Evolutionary conservation across 2,888 invertebrate genomes (phyloP).

Genomic region (Pseudoips prasinana): DNA sequence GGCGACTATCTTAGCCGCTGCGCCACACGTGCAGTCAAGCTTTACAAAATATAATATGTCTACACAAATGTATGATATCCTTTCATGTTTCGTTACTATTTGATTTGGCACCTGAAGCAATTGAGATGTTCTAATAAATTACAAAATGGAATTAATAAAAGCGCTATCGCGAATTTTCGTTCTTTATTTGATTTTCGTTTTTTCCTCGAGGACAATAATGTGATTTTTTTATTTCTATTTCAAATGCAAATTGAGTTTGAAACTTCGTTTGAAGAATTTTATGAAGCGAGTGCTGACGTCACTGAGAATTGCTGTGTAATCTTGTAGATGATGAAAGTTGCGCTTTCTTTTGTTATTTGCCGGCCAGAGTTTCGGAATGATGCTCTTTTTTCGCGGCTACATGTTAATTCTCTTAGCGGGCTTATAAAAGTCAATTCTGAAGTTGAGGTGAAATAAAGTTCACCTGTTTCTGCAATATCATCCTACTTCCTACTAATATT

Average conservation of each 20-base stretch:
- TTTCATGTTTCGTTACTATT: no score
- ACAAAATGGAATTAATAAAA: constrained; percentile 38
- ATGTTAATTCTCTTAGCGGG: no score
- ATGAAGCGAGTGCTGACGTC: constrained; percentile 36
- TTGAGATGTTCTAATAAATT: constrained; percentile 26
- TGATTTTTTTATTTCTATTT: constrained; percentile 54
- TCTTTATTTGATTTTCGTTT: constrained; percentile 39
- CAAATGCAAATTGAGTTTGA: constrained; percentile 62
- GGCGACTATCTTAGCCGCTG: no score
- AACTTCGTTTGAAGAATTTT: constrained; percentile 57
- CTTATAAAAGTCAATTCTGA: not conserved
- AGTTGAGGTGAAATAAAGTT: not conserved
- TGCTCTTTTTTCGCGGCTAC: constrained; percentile 1
- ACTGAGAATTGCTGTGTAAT: constrained; percentile 43
- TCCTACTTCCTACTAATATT: no score
- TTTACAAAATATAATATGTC: no score
- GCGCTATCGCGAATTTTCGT: constrained; percentile 27
- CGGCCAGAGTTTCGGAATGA: constrained; percentile 8
- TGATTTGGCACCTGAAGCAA: constrained; percentile 15
- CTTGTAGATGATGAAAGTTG: constrained; percentile 17
- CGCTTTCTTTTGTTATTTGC: constrained; percentile 11
- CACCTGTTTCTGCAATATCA: constrained; percentile 2
- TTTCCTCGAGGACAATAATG: constrained; percentile 42
- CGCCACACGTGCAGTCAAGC: no score
- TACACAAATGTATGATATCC: no score